Evolutionary conservation across 1,140 invertebrate species (phyloP).

Genomic region (Drosophila tropicalis): DNA sequence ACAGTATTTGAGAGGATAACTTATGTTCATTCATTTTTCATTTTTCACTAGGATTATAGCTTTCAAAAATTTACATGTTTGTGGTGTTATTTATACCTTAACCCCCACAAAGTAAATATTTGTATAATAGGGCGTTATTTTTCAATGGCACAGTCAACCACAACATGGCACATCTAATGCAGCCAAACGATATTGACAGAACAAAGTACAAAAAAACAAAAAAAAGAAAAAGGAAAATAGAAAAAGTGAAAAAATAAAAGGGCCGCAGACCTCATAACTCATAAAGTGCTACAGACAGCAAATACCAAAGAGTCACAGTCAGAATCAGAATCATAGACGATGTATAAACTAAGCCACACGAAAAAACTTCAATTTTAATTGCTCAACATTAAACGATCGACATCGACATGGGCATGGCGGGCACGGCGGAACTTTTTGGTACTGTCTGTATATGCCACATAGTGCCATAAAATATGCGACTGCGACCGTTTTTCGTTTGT

Average conservation of each 20-base stretch:
- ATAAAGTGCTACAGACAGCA: constrained; percentile 48
- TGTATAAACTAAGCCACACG: constrained; percentile 39
- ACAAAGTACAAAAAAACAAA: constrained; percentile 30
- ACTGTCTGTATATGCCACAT: constrained; percentile 46
- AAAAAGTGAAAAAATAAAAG: constrained; percentile 32
- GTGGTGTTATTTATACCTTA: too few species aligned
- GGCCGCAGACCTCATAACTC: constrained; percentile 65
- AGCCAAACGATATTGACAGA: constrained; percentile 42
- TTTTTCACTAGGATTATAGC: too few species aligned
- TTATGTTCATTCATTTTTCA: too few species aligned
- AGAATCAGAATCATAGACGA: not conserved
- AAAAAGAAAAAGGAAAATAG: not conserved
- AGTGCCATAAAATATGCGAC: constrained; percentile 74
- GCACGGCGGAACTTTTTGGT: constrained; percentile 28
- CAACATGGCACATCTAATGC: constrained; percentile 41
- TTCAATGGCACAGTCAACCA: not conserved
- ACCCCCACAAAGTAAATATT: too few species aligned
- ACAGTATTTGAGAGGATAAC: too few species aligned
- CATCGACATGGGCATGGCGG: constrained; percentile 18
- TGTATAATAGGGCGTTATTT: too few species aligned
- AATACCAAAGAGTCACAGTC: constrained; percentile 46
- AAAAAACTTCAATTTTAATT: constrained; percentile 75
- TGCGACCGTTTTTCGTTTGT: constrained; percentile 68
- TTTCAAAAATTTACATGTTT: too few species aligned
- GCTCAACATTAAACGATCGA: constrained; percentile 80